Base-by-base conservation (phyloP, 1,140 invertebrate species). In the Leptonema lineaticorne region DNA sequence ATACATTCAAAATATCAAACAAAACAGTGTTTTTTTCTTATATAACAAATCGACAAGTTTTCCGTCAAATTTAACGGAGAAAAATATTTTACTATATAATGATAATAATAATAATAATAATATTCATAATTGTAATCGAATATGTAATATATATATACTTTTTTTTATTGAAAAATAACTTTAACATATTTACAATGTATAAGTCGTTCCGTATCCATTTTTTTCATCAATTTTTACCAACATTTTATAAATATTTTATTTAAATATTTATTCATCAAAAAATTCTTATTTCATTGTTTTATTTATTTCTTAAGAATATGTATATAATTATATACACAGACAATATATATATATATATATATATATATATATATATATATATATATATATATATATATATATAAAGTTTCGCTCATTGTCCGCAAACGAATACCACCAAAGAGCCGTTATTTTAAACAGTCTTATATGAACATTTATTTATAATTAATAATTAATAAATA, bases 401-500 rank as follows among this genome's bases (percentile, higher is more conserved):
- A 26, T 24, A 53, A 53, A 26, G 4, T 53, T 53, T 53, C 22
- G 24, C 33, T 27, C 59, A 18, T 33, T 24, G 30, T n/a, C 30
- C 33, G 18, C 4, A 53, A 37, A 37, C 30, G 59, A 62, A 37
- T 50, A 29, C 41, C 41, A 24, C 26, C 62, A 29, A n/a, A 50
- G 20, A 29, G 14, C 46, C 24, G 50, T 64, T 64, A 64, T 46
- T 48, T 64, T 64, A 64, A 64, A 64, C 62, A 64, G 62, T 64
- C 62, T 64, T 64, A 64, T 64, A 64, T 64, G 62, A 64, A 64
- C 62, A 64, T 64, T 64, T 64, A 64, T 64, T 6, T 20, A 53
- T 53, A 53, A 53, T 53, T 45, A 45, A 24, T 53, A 41, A 41
- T 41, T 14, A 14, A 41, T 48, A 53, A 45, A 53, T 53, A 53